These are phyloP conservation scores for Melitaea cinxia DNA, from an alignment of 1,140 invertebrate species.

Conservation along the genomic window DNA sequence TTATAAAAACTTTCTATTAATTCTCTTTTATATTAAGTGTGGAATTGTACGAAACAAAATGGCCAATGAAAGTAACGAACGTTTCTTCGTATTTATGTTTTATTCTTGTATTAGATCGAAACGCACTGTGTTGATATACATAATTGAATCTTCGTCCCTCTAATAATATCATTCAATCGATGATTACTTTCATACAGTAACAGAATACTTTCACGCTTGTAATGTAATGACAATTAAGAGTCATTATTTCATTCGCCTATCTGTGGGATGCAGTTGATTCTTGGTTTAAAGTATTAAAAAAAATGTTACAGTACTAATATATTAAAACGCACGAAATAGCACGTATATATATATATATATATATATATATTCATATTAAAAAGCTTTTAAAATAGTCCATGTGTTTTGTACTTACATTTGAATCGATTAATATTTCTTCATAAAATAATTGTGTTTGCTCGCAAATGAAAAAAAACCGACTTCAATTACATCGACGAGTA, in stretches of 20 bases:
- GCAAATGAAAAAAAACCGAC: too few relatives aligned
- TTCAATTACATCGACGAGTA: too few relatives aligned
- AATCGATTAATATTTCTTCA: too few relatives aligned
- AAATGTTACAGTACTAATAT: too few relatives aligned
- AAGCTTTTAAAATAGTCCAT: too few relatives aligned
- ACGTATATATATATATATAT: too few relatives aligned
- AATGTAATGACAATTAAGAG: not conserved
- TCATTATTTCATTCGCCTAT: not conserved
- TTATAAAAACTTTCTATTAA: not conserved
- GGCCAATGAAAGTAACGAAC: not conserved
- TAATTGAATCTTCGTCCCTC: constrained; percentile 13
- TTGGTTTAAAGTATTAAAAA: too few relatives aligned
- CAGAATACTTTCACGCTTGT: not conserved
- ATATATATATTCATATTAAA: too few relatives aligned
- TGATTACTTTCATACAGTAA: not conserved
- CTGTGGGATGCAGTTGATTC: not conserved
- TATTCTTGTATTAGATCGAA: constrained; percentile 9
- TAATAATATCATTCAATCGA: not conserved
- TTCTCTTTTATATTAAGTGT: not conserved
- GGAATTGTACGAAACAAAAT: not conserved
- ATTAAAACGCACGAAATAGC: too few relatives aligned
- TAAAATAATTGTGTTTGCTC: too few relatives aligned
- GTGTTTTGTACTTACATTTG: too few relatives aligned
- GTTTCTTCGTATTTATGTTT: constrained; percentile 15
- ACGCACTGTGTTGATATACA: constrained; percentile 11